Evolutionary conservation across 2,797 vertebrate species (phyloP).

Genomic region (Rhabdomys pumilio): DNA sequence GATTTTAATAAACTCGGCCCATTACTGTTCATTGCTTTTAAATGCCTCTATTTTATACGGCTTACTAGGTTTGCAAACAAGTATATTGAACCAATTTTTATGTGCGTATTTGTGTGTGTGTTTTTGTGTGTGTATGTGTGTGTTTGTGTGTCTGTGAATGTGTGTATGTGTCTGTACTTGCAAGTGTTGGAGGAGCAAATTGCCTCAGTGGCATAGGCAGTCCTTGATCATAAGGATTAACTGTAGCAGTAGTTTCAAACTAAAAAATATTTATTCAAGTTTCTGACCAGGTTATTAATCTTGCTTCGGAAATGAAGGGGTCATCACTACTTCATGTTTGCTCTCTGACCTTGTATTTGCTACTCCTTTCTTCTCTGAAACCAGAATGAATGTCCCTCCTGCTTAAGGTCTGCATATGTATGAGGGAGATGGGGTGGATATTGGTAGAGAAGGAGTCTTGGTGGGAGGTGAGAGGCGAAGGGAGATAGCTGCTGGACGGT

Average conservation of each 20-base stretch:
- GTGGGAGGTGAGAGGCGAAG: neutral
- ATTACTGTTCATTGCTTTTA: slow-evolving; percentile 79
- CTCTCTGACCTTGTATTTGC: slow-evolving; percentile 72
- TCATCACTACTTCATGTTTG: slow-evolving; percentile 64
- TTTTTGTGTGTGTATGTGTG: neutral
- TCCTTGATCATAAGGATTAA: slow-evolving; percentile 63
- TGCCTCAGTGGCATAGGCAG: neutral
- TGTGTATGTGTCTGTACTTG: no score
- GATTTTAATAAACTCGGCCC: slow-evolving; percentile 78
- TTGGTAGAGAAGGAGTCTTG: neutral
- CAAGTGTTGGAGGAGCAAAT: neutral
- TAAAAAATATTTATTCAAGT: slow-evolving; percentile 76
- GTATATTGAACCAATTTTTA: neutral
- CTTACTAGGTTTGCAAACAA: slow-evolving; percentile 72
- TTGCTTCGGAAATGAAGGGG: slow-evolving; percentile 72
- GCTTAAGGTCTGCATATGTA: neutral
- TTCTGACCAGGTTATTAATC: slow-evolving; percentile 76
- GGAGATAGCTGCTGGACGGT: neutral
- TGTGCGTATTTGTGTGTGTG: neutral
- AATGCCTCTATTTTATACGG: slow-evolving; percentile 74
- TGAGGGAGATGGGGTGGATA: neutral
- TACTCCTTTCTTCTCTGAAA: slow-evolving; percentile 55
- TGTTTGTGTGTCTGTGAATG: neutral
- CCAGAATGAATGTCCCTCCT: neutral
- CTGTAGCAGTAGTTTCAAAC: slow-evolving; percentile 42